phyloP scores from a whole-genome alignment of 2,113 vertebrate genomes.

The Antigone vipio region DNA sequence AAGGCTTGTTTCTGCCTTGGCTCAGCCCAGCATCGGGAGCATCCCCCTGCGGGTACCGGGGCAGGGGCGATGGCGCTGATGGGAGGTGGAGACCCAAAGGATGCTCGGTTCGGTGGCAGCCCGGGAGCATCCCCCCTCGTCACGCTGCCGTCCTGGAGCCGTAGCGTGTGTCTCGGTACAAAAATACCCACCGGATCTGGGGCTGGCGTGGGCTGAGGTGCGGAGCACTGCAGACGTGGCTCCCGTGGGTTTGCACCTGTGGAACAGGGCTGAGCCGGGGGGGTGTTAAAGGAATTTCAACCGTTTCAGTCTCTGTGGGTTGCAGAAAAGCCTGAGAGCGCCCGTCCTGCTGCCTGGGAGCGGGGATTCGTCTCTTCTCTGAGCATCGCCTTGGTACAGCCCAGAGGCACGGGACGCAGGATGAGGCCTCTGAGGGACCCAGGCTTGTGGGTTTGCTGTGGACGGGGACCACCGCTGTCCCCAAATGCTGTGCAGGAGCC shows the following conservation, averaged over 20 bases:
- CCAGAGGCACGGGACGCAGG: background rate
- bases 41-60: background rate
- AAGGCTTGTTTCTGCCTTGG: background rate
- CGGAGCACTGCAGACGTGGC: background rate
- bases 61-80: background rate
- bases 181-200: background rate
- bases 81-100: background rate
- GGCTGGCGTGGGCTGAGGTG: background rate
- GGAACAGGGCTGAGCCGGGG: background rate
- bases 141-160: rapidly evolving
- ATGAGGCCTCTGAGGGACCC: background rate
- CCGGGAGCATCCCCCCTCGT: background rate
- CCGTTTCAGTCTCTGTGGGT: background rate
- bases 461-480: background rate
- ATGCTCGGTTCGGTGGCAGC: background rate
- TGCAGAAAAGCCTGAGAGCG: background rate
- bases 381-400: rapidly evolving
- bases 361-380: rapidly evolving
- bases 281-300: background rate
- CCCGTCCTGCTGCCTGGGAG: background rate
- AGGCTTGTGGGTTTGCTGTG: background rate
- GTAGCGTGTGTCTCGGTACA: rapidly evolving
- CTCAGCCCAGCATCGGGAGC: background rate
- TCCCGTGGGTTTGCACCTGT: rapidly evolving
- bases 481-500: rapidly evolving